Conservation (phyloP, 2,113 vertebrate genomes). For the Burhinus bistriatus region DNA sequence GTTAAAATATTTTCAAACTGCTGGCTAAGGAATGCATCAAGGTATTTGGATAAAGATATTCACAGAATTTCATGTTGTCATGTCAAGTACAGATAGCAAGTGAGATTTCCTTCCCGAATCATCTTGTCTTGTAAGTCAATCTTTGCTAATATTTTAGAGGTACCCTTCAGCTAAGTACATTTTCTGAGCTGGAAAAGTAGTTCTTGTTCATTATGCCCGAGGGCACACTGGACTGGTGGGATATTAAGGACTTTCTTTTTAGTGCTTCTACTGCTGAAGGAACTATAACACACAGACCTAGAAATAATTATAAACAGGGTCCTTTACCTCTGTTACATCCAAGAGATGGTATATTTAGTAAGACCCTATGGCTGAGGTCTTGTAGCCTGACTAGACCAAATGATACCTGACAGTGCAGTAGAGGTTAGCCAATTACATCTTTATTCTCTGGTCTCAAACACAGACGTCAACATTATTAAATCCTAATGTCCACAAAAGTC, state of each 20-base stretch:
- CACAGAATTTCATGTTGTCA: neutral
- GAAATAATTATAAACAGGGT: neutral
- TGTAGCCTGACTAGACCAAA: neutral
- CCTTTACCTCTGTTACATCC: neutral
- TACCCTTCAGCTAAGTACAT: constrained; percentile 16
- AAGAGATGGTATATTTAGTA: constrained; percentile 4
- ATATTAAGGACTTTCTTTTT: neutral
- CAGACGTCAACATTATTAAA: neutral
- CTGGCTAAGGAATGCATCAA: neutral
- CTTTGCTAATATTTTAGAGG: neutral
- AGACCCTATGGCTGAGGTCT: neutral
- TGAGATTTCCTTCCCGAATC: constrained; percentile 38
- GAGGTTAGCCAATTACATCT: neutral
- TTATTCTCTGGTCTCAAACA: neutral
- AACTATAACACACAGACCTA: neutral
- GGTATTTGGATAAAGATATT: neutral
- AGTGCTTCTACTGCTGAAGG: neutral
- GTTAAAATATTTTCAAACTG: constrained; percentile 14
- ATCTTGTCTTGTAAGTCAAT: constrained; percentile 40
- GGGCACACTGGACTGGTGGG: neutral
- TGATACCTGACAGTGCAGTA: neutral
- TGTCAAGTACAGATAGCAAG: constrained; percentile 21
- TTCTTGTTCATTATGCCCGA: neutral
- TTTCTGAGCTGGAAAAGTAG: neutral
- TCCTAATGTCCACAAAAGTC: neutral